Base-by-base conservation (phyloP, 1,140 invertebrate genomes). In the Pseudomyrmex cubaensis region DNA sequence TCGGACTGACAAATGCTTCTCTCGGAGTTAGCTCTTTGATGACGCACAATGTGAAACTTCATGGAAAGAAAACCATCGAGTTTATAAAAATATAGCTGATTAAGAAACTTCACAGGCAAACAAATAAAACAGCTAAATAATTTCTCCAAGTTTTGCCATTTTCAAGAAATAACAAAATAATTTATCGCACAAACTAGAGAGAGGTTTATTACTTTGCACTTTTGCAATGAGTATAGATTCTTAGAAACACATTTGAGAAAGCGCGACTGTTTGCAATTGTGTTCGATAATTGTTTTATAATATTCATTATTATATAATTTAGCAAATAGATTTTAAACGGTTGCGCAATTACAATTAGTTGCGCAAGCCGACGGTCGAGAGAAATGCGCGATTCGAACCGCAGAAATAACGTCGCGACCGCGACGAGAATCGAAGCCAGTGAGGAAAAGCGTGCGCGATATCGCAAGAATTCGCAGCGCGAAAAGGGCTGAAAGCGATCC, bases 381-480 rank as follows among this genome's bases (percentile, higher is more conserved):
- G 17, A 50, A 54, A 50, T 35, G 83, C 69, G 74, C 35, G 10
- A 63, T 12, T 77, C 20, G 64, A 61, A 57, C 20, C 35, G 74
- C 61, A 57, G 69, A 56, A 73, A 80, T 80, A 80, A 80, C 44
- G 12, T 57, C 78, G 77, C 72, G 57, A 54, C 17, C 22, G 50
- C 66, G 74, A 69, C 67, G 62, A 46, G 77, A 66, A 63, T 78
- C 84, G 80, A 76, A 63, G 2, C 35, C 22, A 46, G 86, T 73
- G 86, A 64, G 73, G 66, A 82, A 73, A 76, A 85, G 75, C 85
- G 86, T 75, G 82, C 86, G 85, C 59, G 82, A 85, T 57, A 87
- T 88, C 87, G 82, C 86, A 76, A 87, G 87, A 87, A 87, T 88
- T 88, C 75, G 22, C 70, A 66, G 63, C 84, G 85, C 57, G 76